Evolutionary conservation across 2,797 vertebrate species (phyloP).

Genomic region (Anomalospiza imberbis): DNA sequence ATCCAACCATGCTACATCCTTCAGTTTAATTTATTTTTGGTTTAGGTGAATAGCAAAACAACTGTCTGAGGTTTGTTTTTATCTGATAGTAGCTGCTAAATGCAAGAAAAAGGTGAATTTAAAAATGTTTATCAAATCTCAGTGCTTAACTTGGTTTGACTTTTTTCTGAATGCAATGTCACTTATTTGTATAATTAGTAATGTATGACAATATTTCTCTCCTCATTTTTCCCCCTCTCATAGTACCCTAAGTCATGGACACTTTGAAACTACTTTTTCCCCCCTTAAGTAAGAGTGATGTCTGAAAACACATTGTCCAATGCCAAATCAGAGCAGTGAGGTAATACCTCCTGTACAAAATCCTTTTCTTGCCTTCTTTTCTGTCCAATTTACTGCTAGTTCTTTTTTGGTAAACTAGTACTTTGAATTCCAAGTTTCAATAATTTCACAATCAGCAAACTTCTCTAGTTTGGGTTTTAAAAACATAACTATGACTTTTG

Average conservation of each 20-base stretch:
- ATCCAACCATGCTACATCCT: not conserved
- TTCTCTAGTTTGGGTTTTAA: not conserved
- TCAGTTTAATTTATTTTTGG: not conserved
- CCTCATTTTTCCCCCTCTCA: not conserved
- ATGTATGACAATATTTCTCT: not conserved
- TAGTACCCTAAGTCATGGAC: not conserved
- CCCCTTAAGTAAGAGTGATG: not conserved
- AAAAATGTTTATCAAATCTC: not conserved
- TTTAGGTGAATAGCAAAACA: not conserved
- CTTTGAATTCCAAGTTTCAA: not conserved
- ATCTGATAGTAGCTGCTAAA: not conserved
- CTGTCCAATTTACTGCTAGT: not conserved
- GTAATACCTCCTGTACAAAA: not conserved
- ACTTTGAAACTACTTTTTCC: conserved; percentile 16
- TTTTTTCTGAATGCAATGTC: not conserved
- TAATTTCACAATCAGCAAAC: not conserved
- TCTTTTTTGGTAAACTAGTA: not conserved
- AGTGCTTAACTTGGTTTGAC: not conserved
- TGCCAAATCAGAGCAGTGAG: not conserved
- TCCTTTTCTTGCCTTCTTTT: not conserved
- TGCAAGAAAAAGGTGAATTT: not conserved
- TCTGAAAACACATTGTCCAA: not conserved
- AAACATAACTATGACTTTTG: conserved; percentile 14
- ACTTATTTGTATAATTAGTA: not conserved
- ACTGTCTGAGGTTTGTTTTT: not conserved